Conservation (phyloP, 2,797 vertebrate genomes). For the Sebastes matsubarae region DNA sequence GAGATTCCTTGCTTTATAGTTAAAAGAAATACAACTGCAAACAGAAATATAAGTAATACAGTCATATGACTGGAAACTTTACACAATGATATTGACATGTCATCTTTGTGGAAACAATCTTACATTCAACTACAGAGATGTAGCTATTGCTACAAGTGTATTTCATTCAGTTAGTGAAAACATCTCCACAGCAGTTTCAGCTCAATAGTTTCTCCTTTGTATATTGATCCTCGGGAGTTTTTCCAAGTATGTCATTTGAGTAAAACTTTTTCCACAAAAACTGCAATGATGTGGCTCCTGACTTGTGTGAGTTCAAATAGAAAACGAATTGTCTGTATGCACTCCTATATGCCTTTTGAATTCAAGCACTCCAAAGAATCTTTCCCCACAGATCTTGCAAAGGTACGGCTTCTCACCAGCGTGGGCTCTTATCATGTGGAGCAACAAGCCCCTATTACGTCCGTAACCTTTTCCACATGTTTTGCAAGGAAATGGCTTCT, state of each 20-base stretch:
- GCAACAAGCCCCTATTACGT: too few relatives aligned
- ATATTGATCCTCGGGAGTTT: too few relatives aligned
- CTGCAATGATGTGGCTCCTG: background rate
- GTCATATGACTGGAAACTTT: background rate
- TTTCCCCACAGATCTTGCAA: too few relatives aligned
- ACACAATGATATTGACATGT: background rate
- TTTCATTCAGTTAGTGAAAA: too few relatives aligned
- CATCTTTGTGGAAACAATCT: background rate
- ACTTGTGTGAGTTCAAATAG: background rate
- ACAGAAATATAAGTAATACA: background rate
- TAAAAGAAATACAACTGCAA: background rate
- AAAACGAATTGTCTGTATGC: background rate
- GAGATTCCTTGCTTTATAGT: too few relatives aligned
- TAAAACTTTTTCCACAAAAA: background rate
- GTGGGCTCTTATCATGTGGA: background rate
- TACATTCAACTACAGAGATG: background rate
- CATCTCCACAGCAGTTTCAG: too few relatives aligned
- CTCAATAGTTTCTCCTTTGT: background rate
- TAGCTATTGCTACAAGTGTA: background rate
- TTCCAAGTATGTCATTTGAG: too few relatives aligned
- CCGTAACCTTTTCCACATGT: background rate
- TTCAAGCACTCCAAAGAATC: background rate
- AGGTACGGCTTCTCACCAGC: background rate
- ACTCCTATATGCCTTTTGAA: background rate
- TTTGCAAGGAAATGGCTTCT: too few relatives aligned